Conservation (phyloP, 1,140 invertebrate genomes). For the Gonioctena quinquepunctata region DNA sequence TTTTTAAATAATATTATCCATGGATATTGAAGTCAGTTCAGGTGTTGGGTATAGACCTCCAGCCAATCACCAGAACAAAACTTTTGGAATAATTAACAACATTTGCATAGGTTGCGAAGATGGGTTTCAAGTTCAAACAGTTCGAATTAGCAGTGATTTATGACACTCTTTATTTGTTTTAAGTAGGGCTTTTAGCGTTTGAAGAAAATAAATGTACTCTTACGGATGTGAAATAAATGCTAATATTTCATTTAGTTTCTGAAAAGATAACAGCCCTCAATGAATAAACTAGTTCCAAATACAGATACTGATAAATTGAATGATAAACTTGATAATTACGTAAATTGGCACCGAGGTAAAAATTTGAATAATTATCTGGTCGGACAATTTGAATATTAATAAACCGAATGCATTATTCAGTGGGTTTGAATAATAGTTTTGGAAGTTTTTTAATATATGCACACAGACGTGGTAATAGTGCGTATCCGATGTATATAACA, state of each 20-base stretch:
- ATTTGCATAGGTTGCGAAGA: too few species aligned
- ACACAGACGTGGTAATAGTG: conserved; percentile 1
- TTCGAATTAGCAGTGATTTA: too few species aligned
- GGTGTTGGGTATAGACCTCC: too few species aligned
- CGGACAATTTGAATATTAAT: conserved; percentile 13
- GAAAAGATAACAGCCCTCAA: neutral
- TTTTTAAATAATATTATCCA: too few species aligned
- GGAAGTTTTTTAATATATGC: conserved; percentile 10
- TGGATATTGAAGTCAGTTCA: too few species aligned
- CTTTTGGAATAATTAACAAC: too few species aligned
- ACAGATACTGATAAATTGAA: neutral
- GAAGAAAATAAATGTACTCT: neutral
- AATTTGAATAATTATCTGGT: neutral
- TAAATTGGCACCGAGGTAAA: neutral
- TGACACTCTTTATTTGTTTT: neutral
- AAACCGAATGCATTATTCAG: neutral
- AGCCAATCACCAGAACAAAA: too few species aligned
- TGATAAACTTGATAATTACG: neutral
- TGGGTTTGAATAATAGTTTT: conserved; percentile 7
- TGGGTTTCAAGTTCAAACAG: too few species aligned
- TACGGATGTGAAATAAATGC: neutral
- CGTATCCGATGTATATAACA: conserved; percentile 3
- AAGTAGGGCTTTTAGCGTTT: neutral
- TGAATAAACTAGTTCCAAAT: neutral
- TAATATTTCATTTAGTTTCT: neutral